Percentiles rank a stretch among this genome's conserved stretches.
phyloP scores from a whole-genome alignment of 2,797 vertebrate genomes.

The Xenentodon cancila region DNA sequence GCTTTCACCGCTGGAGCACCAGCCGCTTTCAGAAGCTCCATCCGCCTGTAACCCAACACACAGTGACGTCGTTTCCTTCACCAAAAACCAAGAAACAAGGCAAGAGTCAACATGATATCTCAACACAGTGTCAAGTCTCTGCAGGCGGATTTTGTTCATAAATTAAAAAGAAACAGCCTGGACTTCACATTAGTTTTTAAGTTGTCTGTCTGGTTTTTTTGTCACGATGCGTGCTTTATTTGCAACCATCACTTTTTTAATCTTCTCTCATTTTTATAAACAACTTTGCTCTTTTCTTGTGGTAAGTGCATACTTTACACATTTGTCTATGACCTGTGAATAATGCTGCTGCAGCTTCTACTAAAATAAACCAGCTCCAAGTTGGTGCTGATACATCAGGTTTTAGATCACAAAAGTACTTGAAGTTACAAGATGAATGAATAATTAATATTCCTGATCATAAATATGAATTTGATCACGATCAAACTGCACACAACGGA shows the following conservation, averaged over 20 bases:
- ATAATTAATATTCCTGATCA: no score
- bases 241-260: no score
- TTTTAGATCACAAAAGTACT: no score
- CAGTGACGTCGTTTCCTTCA: neutral
- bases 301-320: no score
- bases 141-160: neutral
- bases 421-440: no score
- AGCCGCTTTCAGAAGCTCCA: no score
- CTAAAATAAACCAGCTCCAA: neutral
- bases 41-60: neutral
- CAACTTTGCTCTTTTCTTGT: neutral
- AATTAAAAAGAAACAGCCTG: neutral
- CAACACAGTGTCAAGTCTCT: conserved; percentile 1
- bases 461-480: no score
- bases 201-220: conserved; percentile 2
- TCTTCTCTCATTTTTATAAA: no score
- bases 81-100: neutral
- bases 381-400: no score
- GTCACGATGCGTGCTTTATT: neutral
- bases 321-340: neutral
- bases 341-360: neutral
- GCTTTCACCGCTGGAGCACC: neutral
- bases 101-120: conserved; percentile 11
- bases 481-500: no score
- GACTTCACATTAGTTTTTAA: neutral